Evolutionary conservation across 1,140 invertebrate genomes (phyloP).

Genomic region (Phortica variegata): DNA sequence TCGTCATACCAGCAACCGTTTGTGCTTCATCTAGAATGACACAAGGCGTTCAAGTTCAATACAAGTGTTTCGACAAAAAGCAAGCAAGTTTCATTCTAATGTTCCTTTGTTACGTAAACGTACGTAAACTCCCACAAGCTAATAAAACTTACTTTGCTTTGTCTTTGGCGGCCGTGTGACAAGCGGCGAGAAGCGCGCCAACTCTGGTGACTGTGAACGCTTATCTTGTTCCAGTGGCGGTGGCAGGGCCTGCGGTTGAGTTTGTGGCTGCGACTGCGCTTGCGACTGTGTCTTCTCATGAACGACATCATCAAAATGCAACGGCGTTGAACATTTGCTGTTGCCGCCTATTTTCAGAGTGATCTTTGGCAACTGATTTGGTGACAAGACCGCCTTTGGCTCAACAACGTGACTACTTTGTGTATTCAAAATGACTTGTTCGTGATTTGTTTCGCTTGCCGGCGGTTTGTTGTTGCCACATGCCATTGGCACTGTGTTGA

Average conservation of each 20-base stretch:
- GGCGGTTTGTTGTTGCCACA: constrained; percentile 52
- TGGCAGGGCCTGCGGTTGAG: not conserved
- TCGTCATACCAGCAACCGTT: not conserved
- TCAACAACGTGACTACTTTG: no score
- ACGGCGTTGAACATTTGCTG: constrained; percentile 20
- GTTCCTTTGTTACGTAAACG: no score
- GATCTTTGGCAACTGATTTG: constrained; percentile 70
- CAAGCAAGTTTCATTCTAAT: no score
- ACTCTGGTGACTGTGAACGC: constrained; percentile 72
- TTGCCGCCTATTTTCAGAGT: constrained; percentile 71
- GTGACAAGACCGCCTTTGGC: constrained; percentile 19
- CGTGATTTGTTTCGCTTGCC: constrained; percentile 6
- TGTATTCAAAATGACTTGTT: no score
- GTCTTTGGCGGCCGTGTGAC: constrained; percentile 76
- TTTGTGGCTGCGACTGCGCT: not conserved
- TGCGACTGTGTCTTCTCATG: not conserved
- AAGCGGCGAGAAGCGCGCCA: constrained; percentile 77
- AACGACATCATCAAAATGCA: not conserved
- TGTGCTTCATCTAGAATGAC: constrained; percentile 30
- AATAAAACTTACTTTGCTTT: constrained; percentile 38
- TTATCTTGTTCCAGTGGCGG: constrained; percentile 8
- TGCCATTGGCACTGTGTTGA: no score
- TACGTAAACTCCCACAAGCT: no score
- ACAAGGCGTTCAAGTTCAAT: no score
- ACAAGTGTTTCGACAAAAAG: no score